Evolutionary conservation across 2,888 invertebrate species (phyloP), one percentile per base, ranked within the genome.

Genomic region (Platycheirus rosarum): DNA sequence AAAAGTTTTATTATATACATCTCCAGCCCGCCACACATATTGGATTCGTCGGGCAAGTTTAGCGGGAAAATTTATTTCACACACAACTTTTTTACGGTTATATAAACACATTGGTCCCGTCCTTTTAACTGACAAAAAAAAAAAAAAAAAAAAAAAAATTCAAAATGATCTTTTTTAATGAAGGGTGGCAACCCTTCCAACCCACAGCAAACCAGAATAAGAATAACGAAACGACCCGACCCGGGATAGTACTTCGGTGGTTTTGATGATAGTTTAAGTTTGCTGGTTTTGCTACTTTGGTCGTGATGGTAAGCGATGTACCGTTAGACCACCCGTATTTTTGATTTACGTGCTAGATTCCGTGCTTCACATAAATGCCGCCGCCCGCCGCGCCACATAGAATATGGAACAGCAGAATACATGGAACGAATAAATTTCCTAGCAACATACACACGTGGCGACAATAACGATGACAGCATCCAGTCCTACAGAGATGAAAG

Each of bases 261-360:
- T 62, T 71, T 73, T 37, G 32, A 16, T 46, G 51, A 16, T 63
- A 73, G 46, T 48, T 65, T 55, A 29, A 49, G 46, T 32, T 32
- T 32, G 16, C 32, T 18, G 20, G 23, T 9, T 40, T 66, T 42
- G 40, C 6, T 16, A 26, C n/a, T 9, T 35, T 49, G 42, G 14
- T 37, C 26, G 60, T 62, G 42, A 29, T 14, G 13, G 53, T 35
- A 23, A 29, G 6, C 44, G 20, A 44, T 35, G 6, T 23, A 23
- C 14, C 18, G 29, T 57, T 49, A 20, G 80, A 66, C 76, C 80
- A 76, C 76, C 76, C 76, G 80, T 75, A 66, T 66, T 66, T 82
- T 60, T 82, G 66, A 82, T 82, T 71, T 66, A 76, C 69, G 75
- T 80, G 75, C 75, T 65, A 65, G 79, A 75, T 70, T 57, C 26